Evolutionary conservation across 2,113 vertebrate genomes (phyloP), one percentile per base, ranked within the genome.

Genomic region (Sinocyclocheilus anshuiensis): DNA sequence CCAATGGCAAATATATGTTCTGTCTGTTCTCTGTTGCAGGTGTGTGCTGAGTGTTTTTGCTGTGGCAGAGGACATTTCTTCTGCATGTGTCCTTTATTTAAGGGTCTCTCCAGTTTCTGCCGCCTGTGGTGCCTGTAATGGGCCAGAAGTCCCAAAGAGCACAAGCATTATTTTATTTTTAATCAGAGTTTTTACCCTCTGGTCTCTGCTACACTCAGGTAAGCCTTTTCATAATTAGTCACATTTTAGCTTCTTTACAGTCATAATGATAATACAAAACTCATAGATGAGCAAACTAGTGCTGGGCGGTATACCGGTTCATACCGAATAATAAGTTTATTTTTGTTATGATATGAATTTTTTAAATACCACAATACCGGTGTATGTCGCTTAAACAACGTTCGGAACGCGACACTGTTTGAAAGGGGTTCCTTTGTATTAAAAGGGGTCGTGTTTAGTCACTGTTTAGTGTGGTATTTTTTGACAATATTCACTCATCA

Each of bases 61-160:
- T 83, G 85, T 87, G 85, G 88, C 42, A 12, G 86, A 85, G 77
- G 77, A 77, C 63, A 15, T 67, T 77, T 82, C 83, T 90, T 86
- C 92, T 93, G 89, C 92, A 91, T 92, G 90, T 92, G 87, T 90
- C 78, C 89, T 65, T 83, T 90, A 84, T 77, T 91, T 84, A 86
- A 91, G 84, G 24, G 81, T 89, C 90, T 93, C 90, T 89, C 65
- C 89, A 92, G 88, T 94, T 93, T 77, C 90, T 92, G 91, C 92
- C 93, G 86, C 94, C 94, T 92, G 92, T 91, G 94, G 93, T 93
- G 92, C 95, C 95, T 98, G 97, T 97, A 97, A 99, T 98, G 98
- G 98, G 97, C 96, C 95, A 96, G 95, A 94, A 95, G 94, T 94
- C 94, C 93, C 94, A 93, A 92, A 96, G 92, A 95, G 94, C 94